Evolutionary conservation across 2,113 vertebrate species (phyloP).

Genomic region (Heptranchias perlo): DNA sequence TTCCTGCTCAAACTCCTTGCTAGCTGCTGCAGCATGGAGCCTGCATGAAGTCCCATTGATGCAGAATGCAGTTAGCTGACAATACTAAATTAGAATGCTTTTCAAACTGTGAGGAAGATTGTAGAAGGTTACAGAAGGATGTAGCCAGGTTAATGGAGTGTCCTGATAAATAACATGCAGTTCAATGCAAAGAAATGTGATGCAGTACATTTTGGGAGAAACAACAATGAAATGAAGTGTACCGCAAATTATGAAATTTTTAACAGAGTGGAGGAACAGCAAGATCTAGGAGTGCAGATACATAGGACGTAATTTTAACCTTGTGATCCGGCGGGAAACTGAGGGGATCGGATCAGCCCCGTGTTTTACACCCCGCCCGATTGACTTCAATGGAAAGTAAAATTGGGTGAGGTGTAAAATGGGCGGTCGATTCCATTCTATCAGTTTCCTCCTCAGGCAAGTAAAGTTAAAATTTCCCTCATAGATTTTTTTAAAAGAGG

Average conservation of each 20-base stretch:
- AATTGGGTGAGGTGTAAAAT: background rate
- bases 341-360: background rate
- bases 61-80: background rate
- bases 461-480: background rate
- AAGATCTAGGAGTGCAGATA: background rate
- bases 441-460: background rate
- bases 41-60: background rate
- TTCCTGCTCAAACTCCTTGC: background rate
- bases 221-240: background rate
- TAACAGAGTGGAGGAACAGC: background rate
- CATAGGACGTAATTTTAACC: background rate
- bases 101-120: background rate
- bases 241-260: background rate
- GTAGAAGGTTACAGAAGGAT: background rate
- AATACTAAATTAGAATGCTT: background rate
- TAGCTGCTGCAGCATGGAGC: background rate
- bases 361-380: background rate
- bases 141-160: background rate
- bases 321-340: background rate
- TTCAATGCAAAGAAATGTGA: background rate
- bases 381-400: background rate
- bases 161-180: background rate
- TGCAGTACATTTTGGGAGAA: background rate
- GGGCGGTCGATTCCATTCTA: background rate
- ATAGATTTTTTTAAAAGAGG: background rate